These are phyloP conservation scores for Agrochola litura DNA, from an alignment of 2,888 invertebrate species.

Conservation along the genomic window DNA sequence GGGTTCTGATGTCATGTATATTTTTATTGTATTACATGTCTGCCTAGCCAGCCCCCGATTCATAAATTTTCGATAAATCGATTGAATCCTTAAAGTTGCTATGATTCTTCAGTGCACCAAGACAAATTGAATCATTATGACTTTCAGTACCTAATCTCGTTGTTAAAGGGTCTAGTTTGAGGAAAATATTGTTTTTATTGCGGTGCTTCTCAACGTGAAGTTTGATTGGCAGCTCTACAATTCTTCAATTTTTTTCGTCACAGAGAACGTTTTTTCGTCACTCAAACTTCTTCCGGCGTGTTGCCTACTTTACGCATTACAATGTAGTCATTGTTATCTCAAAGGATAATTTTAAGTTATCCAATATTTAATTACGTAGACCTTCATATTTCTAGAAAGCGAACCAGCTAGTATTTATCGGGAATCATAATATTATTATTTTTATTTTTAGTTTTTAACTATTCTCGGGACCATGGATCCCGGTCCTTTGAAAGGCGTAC, in stretches of 20 bases:
- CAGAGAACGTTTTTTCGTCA: neutral
- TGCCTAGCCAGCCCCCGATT: slow-evolving; percentile 13
- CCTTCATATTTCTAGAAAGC: neutral
- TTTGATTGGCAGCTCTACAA: neutral
- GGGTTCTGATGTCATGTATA: slow-evolving; percentile 54
- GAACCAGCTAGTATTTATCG: neutral
- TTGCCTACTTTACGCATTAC: neutral
- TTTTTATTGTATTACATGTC: slow-evolving; percentile 16
- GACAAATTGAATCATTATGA: neutral
- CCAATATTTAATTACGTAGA: neutral
- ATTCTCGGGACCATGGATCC: too few relatives aligned
- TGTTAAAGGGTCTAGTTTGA: neutral
- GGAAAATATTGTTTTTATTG: neutral
- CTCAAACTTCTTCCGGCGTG: neutral
- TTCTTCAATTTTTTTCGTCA: neutral
- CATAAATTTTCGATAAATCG: neutral
- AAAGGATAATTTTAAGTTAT: neutral
- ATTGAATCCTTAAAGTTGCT: neutral
- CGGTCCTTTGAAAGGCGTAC: too few relatives aligned
- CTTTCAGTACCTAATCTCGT: too few relatives aligned
- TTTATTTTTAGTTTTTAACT: too few relatives aligned
- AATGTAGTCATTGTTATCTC: neutral
- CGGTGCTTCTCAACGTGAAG: neutral
- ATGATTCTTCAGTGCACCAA: neutral
- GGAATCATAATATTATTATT: neutral